A percentile compares a stretch with the other conserved stretches of the same genome.
Conservation (phyloP, 2,113 vertebrate genomes). For the Bos indicus region DNA sequence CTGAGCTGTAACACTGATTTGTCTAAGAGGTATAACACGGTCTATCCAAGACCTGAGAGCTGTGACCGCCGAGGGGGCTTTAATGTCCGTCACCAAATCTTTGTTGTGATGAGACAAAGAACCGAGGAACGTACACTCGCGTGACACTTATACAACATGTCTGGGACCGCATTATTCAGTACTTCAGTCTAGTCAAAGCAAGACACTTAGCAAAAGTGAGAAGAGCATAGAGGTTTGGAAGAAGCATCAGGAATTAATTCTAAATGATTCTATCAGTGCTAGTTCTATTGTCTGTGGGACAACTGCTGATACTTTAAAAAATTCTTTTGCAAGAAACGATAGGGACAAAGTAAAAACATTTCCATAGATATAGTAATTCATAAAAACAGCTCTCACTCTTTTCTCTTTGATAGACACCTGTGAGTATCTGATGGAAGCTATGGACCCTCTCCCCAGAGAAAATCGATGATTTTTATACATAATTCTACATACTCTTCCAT, state of each 20-base stretch:
- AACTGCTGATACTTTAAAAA: background rate
- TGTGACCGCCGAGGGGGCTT: no score
- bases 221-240: background rate
- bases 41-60: no score
- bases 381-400: background rate
- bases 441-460: background rate
- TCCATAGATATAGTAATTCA: background rate
- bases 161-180: background rate
- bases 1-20: no score
- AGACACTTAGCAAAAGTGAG: background rate
- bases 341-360: background rate
- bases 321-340: background rate
- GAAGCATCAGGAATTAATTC: background rate
- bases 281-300: background rate
- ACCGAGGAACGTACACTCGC: no score
- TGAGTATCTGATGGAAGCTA: background rate
- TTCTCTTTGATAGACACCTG: background rate
- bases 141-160: fast-evolving
- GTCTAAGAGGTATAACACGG: no score
- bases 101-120: no score
- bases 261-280: background rate
- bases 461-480: background rate
- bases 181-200: background rate
- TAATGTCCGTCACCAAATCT: no score
- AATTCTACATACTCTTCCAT: background rate